These are phyloP conservation scores for Astreopora myriophthalma DNA, from an alignment of 64 coral and sea anemone species.

Conservation along the genomic window DNA sequence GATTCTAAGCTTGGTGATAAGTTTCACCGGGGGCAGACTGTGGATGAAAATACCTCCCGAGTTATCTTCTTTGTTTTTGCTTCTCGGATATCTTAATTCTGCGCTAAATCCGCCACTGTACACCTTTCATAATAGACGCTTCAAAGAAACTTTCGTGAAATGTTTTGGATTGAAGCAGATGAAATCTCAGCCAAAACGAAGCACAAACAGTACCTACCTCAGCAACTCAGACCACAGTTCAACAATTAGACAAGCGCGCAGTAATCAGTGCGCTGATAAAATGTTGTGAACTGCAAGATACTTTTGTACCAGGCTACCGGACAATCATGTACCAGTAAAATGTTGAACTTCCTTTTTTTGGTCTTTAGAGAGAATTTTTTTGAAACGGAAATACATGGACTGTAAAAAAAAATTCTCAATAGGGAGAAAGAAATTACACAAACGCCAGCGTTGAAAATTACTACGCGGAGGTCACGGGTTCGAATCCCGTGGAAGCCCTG, in stretches of 20 bases:
- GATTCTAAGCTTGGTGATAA: conserved; percentile 13
- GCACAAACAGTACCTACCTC: background rate
- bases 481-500: too few species aligned
- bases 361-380: too few species aligned
- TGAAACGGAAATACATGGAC: too few species aligned
- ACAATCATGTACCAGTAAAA: too few species aligned
- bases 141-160: conserved; percentile 53
- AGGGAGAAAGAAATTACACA: too few species aligned
- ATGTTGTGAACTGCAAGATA: too few species aligned
- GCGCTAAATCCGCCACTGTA: conserved; percentile 61
- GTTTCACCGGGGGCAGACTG: background rate
- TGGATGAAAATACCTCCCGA: background rate
- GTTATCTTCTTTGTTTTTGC: background rate
- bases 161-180: background rate
- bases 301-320: too few species aligned
- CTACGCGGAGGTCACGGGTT: too few species aligned
- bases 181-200: background rate
- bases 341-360: too few species aligned
- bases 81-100: conserved; percentile 64
- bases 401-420: too few species aligned
- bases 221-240: background rate
- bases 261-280: background rate
- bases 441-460: too few species aligned
- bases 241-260: background rate
- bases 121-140: conserved; percentile 53